A percentile compares a stretch with the other conserved stretches of the same genome.
Conservation (phyloP, 2,113 vertebrate species). For the Otis tarda region DNA sequence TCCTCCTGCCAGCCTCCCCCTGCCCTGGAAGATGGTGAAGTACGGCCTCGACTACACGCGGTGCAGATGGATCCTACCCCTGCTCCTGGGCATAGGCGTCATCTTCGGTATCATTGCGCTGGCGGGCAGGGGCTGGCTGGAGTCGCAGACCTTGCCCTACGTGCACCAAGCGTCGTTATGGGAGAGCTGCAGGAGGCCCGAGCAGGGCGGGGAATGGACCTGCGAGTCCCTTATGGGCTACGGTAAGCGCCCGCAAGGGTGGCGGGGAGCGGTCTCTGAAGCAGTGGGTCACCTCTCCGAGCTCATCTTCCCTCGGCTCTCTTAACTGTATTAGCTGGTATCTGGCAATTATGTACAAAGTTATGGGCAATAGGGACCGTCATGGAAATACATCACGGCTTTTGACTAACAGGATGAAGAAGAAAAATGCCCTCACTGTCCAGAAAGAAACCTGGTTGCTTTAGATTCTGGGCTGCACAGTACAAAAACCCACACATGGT, state of each 20-base stretch:
- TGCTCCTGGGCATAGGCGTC: conserved; percentile 69
- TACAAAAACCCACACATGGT: accelerated
- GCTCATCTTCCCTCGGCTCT: background rate
- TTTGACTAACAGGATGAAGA: background rate
- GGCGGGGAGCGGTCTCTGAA: background rate
- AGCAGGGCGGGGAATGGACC: background rate
- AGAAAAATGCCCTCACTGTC: background rate
- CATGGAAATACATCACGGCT: background rate
- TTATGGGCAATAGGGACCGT: background rate
- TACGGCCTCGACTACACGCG: conserved; percentile 71
- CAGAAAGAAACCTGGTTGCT: background rate
- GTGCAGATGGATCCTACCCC: conserved; percentile 72
- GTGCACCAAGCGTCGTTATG: conserved; percentile 55
- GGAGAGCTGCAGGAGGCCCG: conserved; percentile 12
- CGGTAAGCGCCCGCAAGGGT: conserved; percentile 28
- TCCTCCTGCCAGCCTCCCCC: background rate
- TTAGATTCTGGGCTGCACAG: background rate
- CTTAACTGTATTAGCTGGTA: accelerated
- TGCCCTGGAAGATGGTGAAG: conserved; percentile 57
- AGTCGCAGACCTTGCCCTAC: conserved; percentile 48
- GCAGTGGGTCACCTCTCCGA: background rate
- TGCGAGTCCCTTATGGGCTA: conserved; percentile 59
- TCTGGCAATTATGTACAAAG: background rate
- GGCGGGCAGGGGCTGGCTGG: conserved; percentile 78
- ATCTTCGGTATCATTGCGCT: conserved; percentile 71